Conservation (phyloP, 2,113 vertebrate species). For the sheep (Ovis aries) region DNA sequence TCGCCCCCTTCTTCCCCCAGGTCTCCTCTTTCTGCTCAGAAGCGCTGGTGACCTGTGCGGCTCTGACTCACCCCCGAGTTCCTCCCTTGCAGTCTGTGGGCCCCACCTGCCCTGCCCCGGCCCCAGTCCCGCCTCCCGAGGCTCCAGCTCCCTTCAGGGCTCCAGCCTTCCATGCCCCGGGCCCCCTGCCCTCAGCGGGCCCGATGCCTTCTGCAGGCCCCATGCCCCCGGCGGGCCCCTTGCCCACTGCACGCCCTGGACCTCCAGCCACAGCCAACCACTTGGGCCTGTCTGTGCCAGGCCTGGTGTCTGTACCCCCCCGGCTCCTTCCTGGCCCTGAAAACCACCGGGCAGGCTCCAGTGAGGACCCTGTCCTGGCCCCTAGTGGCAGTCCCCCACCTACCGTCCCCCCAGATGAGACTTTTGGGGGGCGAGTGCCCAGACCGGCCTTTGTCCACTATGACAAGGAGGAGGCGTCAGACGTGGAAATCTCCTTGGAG, state of each 20-base stretch:
- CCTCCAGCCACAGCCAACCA: constrained; percentile 71
- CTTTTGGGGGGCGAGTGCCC: constrained; percentile 80
- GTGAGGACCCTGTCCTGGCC: constrained; percentile 76
- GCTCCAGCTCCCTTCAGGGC: constrained; percentile 63
- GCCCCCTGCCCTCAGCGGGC: constrained; percentile 74
- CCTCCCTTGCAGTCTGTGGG: constrained; percentile 84
- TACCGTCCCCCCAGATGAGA: constrained; percentile 71
- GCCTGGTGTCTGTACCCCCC: constrained; percentile 57
- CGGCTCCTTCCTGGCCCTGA: constrained; percentile 57
- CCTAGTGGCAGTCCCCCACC: constrained; percentile 71
- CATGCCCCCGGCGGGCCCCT: not conserved
- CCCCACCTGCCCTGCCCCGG: constrained; percentile 39
- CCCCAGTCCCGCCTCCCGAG: constrained; percentile 44
- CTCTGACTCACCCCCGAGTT: constrained; percentile 87
- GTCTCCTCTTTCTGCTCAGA: constrained; percentile 89
- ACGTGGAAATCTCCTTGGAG: constrained; percentile 91
- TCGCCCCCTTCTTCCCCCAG: constrained; percentile 64
- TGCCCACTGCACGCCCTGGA: constrained; percentile 71
- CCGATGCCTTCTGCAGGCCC: constrained; percentile 55
- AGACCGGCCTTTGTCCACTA: constrained; percentile 90
- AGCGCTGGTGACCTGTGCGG: constrained; percentile 86
- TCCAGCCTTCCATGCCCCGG: constrained; percentile 78
- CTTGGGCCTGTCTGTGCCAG: constrained; percentile 65
- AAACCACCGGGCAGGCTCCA: constrained; percentile 63
- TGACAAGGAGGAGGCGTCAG: constrained; percentile 89